Base-by-base conservation (phyloP, 2,113 vertebrate genomes). In the Platichthys stellatus region DNA sequence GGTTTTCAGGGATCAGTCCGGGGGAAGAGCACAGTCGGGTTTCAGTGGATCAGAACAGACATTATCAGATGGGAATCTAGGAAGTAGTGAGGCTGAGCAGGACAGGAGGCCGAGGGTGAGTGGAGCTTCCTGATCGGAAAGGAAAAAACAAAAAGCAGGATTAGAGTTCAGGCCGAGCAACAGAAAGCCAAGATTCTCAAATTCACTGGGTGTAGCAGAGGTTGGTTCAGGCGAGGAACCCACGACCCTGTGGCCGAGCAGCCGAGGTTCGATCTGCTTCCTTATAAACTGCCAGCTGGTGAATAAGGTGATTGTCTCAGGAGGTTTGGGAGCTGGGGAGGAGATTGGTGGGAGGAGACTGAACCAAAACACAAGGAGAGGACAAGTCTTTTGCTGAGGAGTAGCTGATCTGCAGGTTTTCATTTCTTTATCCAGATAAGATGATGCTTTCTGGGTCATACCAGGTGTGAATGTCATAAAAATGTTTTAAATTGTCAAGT, bases 401-500 rank as follows among this genome's bases (percentile, higher is more conserved):
- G 31, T 6, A 7, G 31, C 1, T 31, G 31, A 31, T 31, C 31
- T 31, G 31, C 31, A 31, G 31, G 31, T 31, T 7, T 31, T 31
- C 28, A 7, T 31, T 31, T 49, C 45, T 49, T 49, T 5, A 49
- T 5, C 45, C 15, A 17, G 45, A 47, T 47, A 2, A 18, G 45
- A 49, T 49, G 17, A 5, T 49, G 45, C 45, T 49, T 6, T 47
- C 14, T 47, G 12, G 15, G 17, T 49, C 45, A 49, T 2, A 6
- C 15, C 13, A 5, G 15, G 4, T 6, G 45, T 45, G 3, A 13
- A 15, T 45, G 43, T 13, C 11, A 0, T 69, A 62, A 72, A 31
- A 35, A 43, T 67, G 17, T 57, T 26, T 69, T 67, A 54, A 56
- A 60, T 77, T 56, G 13, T 14, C 40, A 31, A 26, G 28, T 31